Base-by-base conservation (phyloP, 2,797 vertebrate species). In the Ibycter americanus region DNA sequence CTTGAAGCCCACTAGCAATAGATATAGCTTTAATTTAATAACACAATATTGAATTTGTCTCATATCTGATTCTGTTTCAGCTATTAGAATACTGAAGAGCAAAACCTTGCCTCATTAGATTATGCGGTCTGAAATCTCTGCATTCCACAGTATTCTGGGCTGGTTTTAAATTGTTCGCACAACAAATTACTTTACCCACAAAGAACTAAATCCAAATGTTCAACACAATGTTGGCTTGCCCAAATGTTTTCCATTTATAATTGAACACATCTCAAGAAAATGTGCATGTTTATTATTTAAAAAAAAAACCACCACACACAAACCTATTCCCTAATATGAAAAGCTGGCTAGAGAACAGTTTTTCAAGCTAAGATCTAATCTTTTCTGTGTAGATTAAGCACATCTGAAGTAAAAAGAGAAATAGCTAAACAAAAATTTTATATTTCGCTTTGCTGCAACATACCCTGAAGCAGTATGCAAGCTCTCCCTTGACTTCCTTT, bases 401-500 rank as follows among this genome's bases (percentile, higher is more conserved):
- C 54, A 91, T 77, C 49, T 62, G 78, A 73, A 94, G 67, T 40
- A 95, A 71, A 94, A 83, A 95, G 59, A 82, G 23, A 83, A 90
- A 92, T 76, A 96, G 49, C 51, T 95, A 92, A 89, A 74, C 42
- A 96, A 94, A 88, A 95, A 89, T 91, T 94, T 84, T 94, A 29
- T 96, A 94, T 97, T 96, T 96, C 31, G 56, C 89, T 92, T 93
- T 95, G 82, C 92, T 95, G 83, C 29, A 84, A 97, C 89, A 95
- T 94, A 97, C 94, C 96, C 97, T 94, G 84, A 97, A 98, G 97
- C 97, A 90, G 83, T 90, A 96, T 71, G 93, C 93, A 97, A 97
- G 77, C 94, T 97, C 78, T 94, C 94, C 89, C 96, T 96, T 97
- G 96, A 96, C 90, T 97, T 98, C 97, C 97, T 98, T 98, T 97